These are phyloP conservation scores for Nemapogon koenigi DNA, from an alignment of 2,888 invertebrate genomes.

Conservation along the genomic window DNA sequence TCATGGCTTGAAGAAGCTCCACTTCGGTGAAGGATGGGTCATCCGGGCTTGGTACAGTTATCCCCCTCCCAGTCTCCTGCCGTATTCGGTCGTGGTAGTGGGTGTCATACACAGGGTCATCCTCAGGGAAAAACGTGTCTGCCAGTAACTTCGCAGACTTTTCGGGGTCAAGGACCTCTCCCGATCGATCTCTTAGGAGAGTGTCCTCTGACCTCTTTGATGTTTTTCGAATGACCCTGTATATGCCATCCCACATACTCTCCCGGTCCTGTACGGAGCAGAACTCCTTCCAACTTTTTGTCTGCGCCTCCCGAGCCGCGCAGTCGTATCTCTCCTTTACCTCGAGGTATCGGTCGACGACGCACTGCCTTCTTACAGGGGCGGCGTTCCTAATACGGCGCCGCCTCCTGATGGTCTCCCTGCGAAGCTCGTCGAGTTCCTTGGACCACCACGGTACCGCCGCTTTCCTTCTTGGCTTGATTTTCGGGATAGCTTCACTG, in stretches of 20 bases:
- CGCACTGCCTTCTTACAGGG: neutral
- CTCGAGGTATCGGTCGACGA: neutral
- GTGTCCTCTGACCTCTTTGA: conserved; percentile 10
- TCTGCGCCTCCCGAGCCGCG: neutral
- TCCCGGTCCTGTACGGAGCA: neutral
- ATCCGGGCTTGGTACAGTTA: neutral
- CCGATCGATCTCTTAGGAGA: neutral
- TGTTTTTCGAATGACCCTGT: conserved; percentile 9
- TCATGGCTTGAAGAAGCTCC: neutral
- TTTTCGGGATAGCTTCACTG: neutral
- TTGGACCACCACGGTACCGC: neutral
- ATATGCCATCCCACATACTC: conserved; percentile 5
- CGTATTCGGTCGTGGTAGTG: neutral
- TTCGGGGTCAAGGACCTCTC: conserved; percentile 11
- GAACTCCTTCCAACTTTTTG: neutral
- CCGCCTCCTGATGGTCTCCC: neutral
- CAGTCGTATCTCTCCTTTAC: neutral
- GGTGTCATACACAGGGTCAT: conserved; percentile 10
- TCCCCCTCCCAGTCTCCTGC: neutral
- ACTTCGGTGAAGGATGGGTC: neutral
- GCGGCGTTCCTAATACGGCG: neutral
- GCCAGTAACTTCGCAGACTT: conserved; percentile 17
- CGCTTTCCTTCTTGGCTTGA: neutral
- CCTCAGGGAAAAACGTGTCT: conserved; percentile 16
- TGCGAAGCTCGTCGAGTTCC: neutral